Evolutionary conservation across 2,113 vertebrate genomes (phyloP).

Genomic region (Henicopernis longicauda): DNA sequence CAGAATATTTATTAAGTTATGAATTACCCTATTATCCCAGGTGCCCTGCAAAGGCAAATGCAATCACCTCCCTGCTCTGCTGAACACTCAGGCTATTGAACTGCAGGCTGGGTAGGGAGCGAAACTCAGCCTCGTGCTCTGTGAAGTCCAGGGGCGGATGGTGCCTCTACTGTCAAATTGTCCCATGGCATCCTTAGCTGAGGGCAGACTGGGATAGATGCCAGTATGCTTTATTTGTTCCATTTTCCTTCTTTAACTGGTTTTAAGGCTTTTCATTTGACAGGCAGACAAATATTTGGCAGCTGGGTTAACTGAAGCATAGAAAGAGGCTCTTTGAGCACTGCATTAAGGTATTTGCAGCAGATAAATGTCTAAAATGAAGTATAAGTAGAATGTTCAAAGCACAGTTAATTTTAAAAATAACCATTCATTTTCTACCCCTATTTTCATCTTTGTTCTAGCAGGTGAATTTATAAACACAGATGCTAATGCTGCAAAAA

Average conservation of each 20-base stretch:
- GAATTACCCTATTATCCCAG: constrained; percentile 37
- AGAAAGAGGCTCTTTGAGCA: background rate
- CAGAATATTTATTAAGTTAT: constrained; percentile 51
- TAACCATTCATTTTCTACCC: background rate
- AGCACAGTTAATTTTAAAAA: background rate
- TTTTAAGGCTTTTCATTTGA: constrained; percentile 34
- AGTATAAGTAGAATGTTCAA: background rate
- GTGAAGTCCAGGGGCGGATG: background rate
- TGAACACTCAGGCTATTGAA: constrained; percentile 34
- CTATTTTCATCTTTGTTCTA: background rate
- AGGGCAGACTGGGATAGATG: background rate
- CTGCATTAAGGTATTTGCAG: constrained; percentile 16
- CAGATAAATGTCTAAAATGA: constrained; percentile 6
- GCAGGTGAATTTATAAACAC: background rate
- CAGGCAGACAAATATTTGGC: constrained; percentile 44
- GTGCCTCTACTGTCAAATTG: background rate
- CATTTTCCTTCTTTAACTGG: constrained; percentile 13
- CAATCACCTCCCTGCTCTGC: constrained; percentile 21
- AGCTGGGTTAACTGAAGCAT: constrained; percentile 40
- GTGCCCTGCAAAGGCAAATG: constrained; percentile 33
- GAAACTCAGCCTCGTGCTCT: background rate
- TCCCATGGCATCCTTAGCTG: constrained; percentile 17
- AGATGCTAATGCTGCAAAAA: background rate
- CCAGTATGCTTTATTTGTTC: constrained; percentile 13
- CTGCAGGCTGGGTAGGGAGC: background rate